These are phyloP conservation scores for Lasioglossum baleicum DNA, from an alignment of 1,140 invertebrate species.

Conservation along the genomic window DNA sequence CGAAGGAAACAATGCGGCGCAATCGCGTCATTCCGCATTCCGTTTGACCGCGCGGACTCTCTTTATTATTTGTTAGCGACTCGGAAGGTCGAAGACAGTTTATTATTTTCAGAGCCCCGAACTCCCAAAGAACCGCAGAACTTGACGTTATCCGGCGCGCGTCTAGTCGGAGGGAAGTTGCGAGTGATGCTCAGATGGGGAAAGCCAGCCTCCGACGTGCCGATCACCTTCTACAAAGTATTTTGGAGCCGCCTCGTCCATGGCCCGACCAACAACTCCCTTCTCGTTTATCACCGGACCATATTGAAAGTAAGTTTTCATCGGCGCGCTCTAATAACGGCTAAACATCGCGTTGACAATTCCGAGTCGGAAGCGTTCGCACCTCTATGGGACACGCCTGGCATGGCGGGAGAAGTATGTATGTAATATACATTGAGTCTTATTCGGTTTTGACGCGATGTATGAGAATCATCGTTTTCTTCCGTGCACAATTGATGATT, in stretches of 20 bases:
- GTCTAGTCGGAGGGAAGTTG: slow-evolving; percentile 79
- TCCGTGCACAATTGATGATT: too few relatives aligned
- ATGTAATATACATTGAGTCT: too few relatives aligned
- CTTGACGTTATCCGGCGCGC: slow-evolving; percentile 81
- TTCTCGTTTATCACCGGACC: slow-evolving; percentile 82
- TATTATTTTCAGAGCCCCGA: slow-evolving; percentile 76
- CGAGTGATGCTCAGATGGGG: slow-evolving; percentile 82
- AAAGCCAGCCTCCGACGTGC: slow-evolving; percentile 84
- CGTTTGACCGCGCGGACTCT: too few relatives aligned
- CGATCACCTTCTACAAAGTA: slow-evolving; percentile 82
- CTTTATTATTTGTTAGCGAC: background rate
- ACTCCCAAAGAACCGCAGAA: slow-evolving; percentile 84
- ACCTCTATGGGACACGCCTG: too few relatives aligned
- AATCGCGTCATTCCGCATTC: too few relatives aligned
- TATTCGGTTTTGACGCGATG: too few relatives aligned
- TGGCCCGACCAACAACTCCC: slow-evolving; percentile 80
- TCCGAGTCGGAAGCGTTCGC: too few relatives aligned
- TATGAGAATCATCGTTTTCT: too few relatives aligned
- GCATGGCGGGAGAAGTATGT: too few relatives aligned
- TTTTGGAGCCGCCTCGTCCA: slow-evolving; percentile 83
- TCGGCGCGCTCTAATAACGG: too few relatives aligned
- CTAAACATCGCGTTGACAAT: too few relatives aligned
- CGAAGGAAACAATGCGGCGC: too few relatives aligned
- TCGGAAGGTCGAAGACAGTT: background rate
- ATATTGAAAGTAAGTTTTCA: slow-evolving; percentile 78